phyloP scores from a whole-genome alignment of 2,113 vertebrate genomes.

The Lepus americanus region DNA sequence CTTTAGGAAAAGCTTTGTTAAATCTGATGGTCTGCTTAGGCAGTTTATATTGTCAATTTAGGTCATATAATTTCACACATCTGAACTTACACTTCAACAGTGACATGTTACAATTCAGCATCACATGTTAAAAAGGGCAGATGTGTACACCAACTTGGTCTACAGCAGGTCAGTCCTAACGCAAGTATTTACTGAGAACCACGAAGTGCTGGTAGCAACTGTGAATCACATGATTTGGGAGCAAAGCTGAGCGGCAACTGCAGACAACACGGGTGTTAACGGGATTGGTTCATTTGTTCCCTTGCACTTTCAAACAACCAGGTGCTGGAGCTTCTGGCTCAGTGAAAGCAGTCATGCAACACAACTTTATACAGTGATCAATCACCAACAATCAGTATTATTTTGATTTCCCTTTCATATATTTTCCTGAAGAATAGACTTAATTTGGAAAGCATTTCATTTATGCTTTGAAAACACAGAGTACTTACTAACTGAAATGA shows the following conservation, averaged over 20 bases:
- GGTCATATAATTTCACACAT: background rate
- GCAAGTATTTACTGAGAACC: background rate
- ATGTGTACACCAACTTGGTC: background rate
- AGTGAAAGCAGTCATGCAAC: background rate
- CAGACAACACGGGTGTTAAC: background rate
- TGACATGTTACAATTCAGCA: background rate
- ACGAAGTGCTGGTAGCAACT: background rate
- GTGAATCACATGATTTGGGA: constrained; percentile 9
- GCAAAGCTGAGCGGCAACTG: background rate
- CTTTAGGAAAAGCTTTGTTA: constrained; percentile 10
- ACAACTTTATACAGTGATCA: constrained; percentile 8
- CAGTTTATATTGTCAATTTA: background rate
- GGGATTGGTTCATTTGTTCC: background rate
- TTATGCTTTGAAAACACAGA: background rate
- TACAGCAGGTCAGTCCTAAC: constrained; percentile 30
- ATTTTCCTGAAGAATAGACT: background rate
- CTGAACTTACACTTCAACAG: background rate
- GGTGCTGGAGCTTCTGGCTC: background rate
- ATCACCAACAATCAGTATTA: background rate
- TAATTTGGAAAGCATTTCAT: background rate
- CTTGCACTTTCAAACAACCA: background rate
- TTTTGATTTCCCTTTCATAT: background rate
- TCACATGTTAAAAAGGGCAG: background rate
- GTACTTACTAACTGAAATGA: background rate
- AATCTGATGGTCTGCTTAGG: background rate